These are phyloP conservation scores for Drosophila nigricruria DNA, from an alignment of 2,888 invertebrate species.

Conservation along the genomic window DNA sequence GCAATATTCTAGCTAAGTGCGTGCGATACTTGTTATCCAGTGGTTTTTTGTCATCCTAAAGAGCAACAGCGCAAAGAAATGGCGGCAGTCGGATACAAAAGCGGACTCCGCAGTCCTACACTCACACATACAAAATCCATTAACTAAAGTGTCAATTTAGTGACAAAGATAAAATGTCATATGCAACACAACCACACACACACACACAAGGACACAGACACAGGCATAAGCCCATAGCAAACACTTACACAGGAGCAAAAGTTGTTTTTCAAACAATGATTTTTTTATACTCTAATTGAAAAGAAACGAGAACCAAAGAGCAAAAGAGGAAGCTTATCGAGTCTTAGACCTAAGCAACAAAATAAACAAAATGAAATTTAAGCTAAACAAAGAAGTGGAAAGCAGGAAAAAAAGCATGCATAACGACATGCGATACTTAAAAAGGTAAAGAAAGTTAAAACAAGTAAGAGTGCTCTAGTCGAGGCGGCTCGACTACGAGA, in stretches of 20 bases:
- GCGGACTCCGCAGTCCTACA: constrained; percentile 55
- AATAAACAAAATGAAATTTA: background rate
- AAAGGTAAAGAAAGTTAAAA: background rate
- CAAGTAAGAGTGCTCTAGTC: no score
- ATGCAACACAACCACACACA: constrained; percentile 42
- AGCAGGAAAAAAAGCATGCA: background rate
- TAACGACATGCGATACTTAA: background rate
- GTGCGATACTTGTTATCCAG: constrained; percentile 43
- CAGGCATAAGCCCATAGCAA: constrained; percentile 19
- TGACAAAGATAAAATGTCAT: constrained; percentile 84
- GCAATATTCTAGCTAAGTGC: constrained; percentile 62
- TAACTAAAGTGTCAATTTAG: constrained; percentile 85
- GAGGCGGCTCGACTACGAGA: no score
- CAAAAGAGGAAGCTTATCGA: background rate
- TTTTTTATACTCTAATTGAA: constrained; percentile 15
- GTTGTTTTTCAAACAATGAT: constrained; percentile 25
- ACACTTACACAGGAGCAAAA: constrained; percentile 26
- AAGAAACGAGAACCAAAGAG: background rate
- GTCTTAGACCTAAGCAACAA: background rate
- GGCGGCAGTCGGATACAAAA: constrained; percentile 45
- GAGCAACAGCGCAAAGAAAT: constrained; percentile 49
- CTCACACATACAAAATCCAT: constrained; percentile 79
- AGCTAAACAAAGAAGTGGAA: background rate
- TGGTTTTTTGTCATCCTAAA: constrained; percentile 40
- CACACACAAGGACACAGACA: constrained; percentile 39